Evolutionary conservation across 2,797 vertebrate species (phyloP), one percentile per base, ranked within the genome.

Genomic region (Ptychadena robeensis): DNA sequence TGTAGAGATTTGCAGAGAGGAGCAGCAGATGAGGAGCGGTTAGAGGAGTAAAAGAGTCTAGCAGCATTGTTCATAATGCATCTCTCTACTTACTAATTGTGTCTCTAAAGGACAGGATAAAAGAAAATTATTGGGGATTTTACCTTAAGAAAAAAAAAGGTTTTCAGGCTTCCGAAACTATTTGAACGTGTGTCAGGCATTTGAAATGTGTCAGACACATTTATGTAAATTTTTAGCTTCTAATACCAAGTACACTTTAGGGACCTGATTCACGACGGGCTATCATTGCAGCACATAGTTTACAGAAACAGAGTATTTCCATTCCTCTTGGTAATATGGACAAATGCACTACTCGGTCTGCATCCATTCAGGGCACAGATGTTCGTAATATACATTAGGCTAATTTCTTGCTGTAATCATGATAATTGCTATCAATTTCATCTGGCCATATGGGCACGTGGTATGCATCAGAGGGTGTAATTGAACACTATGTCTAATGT

Each of bases 391-490:
- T 67, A 65, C 64, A 73, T 74, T 40, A 67, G 59, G 14, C 63
- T 67, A 74, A 73, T 81, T 67, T 40, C 44, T 73, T 35, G 40
- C 66, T 28, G 40, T 59, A 66, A 67, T 67, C 32, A 66, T 28
- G 38, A 59, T 67, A 74, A 74, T 35, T 73, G 71, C 44, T 72
- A 22, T 57, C 57, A 73, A 73, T 81, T 73, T 57, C 80, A 68
- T 18, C n/a, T 25, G 28, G 65, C 67, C 66, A 69, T 67, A 31
- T 48, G 74, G 25, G 63, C 38, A 35, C 66, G 40, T 66, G 40
- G 25, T 68, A 78, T n/a, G 9, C 2, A 40, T 3, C 35, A 65
- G 73, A 12, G 73, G 27, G 37, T 63, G 18, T 64, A 9, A 67
- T 10, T 34, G 35, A 78, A 15, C 7, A 34, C 40, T 28, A 2